Conservation (phyloP, 2,888 invertebrate genomes). For the Criorhina ranunculi region DNA sequence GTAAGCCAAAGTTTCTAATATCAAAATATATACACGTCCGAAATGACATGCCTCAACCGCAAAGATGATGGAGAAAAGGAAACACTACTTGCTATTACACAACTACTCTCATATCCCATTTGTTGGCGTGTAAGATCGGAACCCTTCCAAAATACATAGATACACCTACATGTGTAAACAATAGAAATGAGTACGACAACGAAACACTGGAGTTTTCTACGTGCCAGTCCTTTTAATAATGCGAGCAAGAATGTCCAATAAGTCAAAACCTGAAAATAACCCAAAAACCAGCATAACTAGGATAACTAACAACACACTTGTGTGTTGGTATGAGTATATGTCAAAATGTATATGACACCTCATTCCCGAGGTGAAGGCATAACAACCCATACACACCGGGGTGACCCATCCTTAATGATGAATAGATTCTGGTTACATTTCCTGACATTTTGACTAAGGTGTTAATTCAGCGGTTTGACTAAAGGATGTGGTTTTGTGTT, state of each 20-base stretch:
- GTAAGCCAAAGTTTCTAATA: constrained; percentile 1
- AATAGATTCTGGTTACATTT: constrained; percentile 78
- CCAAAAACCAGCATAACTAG: constrained; percentile 59
- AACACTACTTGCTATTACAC: constrained; percentile 24
- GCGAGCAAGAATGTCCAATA: constrained; percentile 72
- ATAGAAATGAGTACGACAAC: constrained; percentile 49
- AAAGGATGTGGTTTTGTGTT: constrained; percentile 76
- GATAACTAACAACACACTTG: constrained; percentile 12
- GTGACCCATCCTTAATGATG: constrained; percentile 75
- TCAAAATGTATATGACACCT: constrained; percentile 34
- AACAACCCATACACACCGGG: constrained; percentile 27
- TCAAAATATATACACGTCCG: constrained; percentile 17
- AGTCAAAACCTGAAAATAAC: constrained; percentile 70
- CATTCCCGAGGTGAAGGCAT: neutral
- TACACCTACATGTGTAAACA: constrained; percentile 3
- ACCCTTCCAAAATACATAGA: constrained; percentile 14
- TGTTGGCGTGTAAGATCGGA: constrained; percentile 24
- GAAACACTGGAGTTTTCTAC: constrained; percentile 67
- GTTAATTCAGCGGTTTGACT: constrained; percentile 78
- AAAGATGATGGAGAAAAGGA: constrained; percentile 31
- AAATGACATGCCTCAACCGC: neutral
- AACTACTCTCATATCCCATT: neutral
- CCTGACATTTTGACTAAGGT: constrained; percentile 78
- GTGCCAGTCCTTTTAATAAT: constrained; percentile 67
- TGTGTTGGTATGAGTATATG: constrained; percentile 1